Percentiles rank a stretch among this genome's conserved stretches.
These are phyloP conservation scores for Diplosoma virens DNA, from an alignment of 23 tunicate genomes.

Conservation along the genomic window DNA sequence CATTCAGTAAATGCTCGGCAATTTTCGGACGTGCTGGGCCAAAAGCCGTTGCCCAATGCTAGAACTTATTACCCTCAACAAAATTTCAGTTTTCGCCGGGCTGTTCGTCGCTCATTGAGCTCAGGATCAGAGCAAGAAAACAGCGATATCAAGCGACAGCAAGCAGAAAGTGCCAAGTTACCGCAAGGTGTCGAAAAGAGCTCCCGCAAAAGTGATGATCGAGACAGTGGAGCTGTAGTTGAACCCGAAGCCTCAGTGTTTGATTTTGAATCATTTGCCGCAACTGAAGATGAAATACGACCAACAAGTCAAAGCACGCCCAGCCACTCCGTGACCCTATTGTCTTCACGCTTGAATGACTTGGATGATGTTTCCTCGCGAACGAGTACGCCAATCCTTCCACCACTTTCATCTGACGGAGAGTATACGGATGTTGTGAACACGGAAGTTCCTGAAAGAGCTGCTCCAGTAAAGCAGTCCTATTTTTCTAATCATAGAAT, in stretches of 20 bases:
- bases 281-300: conserved; percentile 21
- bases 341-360: neutral
- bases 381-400: conserved; percentile 73
- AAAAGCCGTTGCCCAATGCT: neutral
- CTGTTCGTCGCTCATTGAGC: conserved; percentile 54
- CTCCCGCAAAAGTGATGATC: conserved; percentile 77
- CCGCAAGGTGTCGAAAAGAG: conserved; percentile 31
- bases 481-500: no score
- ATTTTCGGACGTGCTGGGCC: neutral
- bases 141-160: conserved; percentile 8
- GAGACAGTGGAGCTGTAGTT: conserved; percentile 91
- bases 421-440: conserved; percentile 4
- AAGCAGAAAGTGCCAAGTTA: neutral
- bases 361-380: conserved; percentile 29
- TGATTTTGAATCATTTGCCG: conserved; percentile 69
- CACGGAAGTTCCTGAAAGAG: neutral
- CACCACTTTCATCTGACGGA: conserved; percentile 68
- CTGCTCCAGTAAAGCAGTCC: neutral
- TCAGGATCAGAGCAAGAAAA: conserved; percentile 18
- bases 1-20: neutral
- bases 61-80: conserved; percentile 52
- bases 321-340: neutral
- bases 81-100: conserved; percentile 71
- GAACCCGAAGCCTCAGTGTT: conserved; percentile 77
- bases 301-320: neutral